Evolutionary conservation across 2,113 vertebrate genomes (phyloP), one percentile per base, ranked within the genome.

Genomic region (Macquaria ambigua): DNA sequence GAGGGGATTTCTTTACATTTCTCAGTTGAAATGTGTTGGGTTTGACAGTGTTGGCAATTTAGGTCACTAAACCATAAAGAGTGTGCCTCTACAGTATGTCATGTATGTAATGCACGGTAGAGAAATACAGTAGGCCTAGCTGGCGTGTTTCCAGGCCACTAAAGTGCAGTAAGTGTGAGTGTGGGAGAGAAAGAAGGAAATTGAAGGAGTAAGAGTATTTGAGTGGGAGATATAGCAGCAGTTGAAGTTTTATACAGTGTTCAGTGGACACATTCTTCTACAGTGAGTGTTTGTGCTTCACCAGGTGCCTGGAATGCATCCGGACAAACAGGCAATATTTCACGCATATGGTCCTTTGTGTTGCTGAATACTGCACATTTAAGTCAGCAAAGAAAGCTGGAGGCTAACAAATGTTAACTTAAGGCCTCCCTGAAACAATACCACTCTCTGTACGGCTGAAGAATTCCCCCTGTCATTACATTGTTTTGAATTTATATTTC

Each of bases 291-390:
- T 55, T 86, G 82, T 81, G 64, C 78, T 79, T 89, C 87, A 81
- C 77, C 80, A 88, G 82, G 77, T 86, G 83, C 74, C 79, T 87
- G 91, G 84, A 91, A 87, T 90, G 81, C 84, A 82, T 86, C 83
- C 72, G 75, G 79, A 85, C 84, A 85, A 86, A 92, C 84, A 87
- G 67, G 59, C 90, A 58, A 91, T 88, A 91, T 90, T 92, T 93
- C 86, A 90, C 68, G 81, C 85, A 16, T 77, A 86, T 63, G 83
- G 79, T 56, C 88, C 72, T 93, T 89, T 92, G 84, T 92, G 75
- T 75, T 64, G 28, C 64, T 90, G 69, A 82, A 63, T 37, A 9
- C 77, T 73, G 77, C 85, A 85, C 68, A 84, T 91, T 92, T 82
- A 87, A 85, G 89, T 87, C 86, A 21, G 73, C 61, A 81, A 79